phyloP scores from a whole-genome alignment of 2,797 vertebrate species.

The Galaxias olidus region DNA sequence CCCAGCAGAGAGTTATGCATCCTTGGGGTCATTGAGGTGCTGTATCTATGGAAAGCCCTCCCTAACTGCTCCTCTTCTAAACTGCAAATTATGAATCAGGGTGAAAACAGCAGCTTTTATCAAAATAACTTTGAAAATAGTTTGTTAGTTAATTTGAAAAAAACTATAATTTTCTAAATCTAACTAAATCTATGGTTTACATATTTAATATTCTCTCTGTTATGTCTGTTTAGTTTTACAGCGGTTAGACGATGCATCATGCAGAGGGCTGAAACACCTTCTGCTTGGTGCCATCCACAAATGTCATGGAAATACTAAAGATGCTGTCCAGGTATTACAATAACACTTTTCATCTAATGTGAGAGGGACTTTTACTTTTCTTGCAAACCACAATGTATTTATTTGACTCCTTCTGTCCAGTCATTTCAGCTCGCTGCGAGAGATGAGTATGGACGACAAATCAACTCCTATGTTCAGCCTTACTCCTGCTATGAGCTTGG shows the following conservation, averaged over 20 bases:
- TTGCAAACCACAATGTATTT: too few species aligned
- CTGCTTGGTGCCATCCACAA: constrained; percentile 95
- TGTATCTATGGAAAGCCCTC: constrained; percentile 98
- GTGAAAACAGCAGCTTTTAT: constrained; percentile 56
- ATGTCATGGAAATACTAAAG: constrained; percentile 91
- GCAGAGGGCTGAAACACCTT: constrained; percentile 88
- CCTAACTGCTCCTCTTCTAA: constrained; percentile 91
- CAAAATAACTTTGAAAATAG: neutral
- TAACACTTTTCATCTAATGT: too few species aligned
- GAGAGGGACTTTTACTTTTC: too few species aligned
- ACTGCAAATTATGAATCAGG: constrained; percentile 93
- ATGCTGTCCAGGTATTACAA: constrained; percentile 86
- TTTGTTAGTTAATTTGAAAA: too few species aligned
- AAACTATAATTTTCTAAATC: too few species aligned
- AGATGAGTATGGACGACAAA: constrained; percentile 87
- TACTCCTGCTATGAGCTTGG: constrained; percentile 97
- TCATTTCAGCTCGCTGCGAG: constrained; percentile 89
- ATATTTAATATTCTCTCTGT: neutral
- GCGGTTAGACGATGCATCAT: constrained; percentile 82
- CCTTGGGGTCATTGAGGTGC: constrained; percentile 91
- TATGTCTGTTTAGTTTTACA: constrained; percentile 82
- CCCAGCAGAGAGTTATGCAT: constrained; percentile 88
- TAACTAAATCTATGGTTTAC: too few species aligned
- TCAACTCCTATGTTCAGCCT: constrained; percentile 91
- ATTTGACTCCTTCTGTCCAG: constrained; percentile 58